Conservation (phyloP, 2,797 vertebrate species). For the Pangasius sanitwongsei region DNA sequence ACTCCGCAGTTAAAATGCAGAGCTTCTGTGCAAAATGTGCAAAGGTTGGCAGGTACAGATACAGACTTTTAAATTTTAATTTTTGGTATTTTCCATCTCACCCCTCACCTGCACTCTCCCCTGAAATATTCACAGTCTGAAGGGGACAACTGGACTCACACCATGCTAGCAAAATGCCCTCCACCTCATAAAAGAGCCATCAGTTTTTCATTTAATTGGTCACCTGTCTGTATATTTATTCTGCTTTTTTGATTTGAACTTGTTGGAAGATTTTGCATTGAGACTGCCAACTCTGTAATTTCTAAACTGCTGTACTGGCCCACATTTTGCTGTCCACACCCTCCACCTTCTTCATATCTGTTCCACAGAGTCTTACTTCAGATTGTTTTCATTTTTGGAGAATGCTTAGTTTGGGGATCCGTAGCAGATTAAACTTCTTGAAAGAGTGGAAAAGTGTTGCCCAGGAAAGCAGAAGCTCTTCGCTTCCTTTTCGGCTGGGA, state of each 20-base stretch:
- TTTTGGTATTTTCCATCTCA: too few relatives aligned
- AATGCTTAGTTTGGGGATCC: background rate
- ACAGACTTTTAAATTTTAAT: too few relatives aligned
- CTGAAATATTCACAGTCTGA: too few relatives aligned
- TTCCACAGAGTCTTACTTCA: background rate
- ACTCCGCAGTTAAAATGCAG: too few relatives aligned
- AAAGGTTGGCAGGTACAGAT: too few relatives aligned
- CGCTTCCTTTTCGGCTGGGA: background rate
- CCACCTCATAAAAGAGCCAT: background rate
- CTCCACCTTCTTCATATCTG: conserved; percentile 46
- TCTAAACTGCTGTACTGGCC: too few relatives aligned
- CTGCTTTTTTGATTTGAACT: too few relatives aligned
- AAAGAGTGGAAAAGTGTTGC: background rate
- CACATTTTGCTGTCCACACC: too few relatives aligned
- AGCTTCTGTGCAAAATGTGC: too few relatives aligned
- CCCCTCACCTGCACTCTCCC: background rate
- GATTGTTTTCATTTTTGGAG: conserved; percentile 4
- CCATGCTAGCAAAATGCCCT: background rate
- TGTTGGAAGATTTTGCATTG: too few relatives aligned
- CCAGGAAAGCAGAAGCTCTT: background rate
- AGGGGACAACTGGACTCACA: background rate
- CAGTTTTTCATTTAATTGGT: background rate
- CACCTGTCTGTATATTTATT: too few relatives aligned
- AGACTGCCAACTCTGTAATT: too few relatives aligned
- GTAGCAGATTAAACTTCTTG: background rate